Conservation (phyloP, 2,797 vertebrate genomes). For the Urocyon cinereoargenteus region DNA sequence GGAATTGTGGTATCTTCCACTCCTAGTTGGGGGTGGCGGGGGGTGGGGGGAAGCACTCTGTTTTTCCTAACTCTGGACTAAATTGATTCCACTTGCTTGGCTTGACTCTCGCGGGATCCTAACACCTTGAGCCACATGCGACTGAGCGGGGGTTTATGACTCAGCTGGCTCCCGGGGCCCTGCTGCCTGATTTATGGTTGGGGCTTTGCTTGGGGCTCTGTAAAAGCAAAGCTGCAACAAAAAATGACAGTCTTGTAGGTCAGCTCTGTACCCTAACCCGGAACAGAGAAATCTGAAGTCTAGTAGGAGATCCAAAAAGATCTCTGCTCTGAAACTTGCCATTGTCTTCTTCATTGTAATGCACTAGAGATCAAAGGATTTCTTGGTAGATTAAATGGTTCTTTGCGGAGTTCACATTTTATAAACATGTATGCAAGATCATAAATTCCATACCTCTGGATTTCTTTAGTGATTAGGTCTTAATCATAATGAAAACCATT, state of each 20-base stretch:
- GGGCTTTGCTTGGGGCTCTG: conserved; percentile 46
- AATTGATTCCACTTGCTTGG: conserved; percentile 74
- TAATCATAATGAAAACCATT: conserved; percentile 54
- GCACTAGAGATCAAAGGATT: conserved; percentile 38
- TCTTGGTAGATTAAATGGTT: conserved; percentile 53
- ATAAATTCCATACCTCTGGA: conserved; percentile 53
- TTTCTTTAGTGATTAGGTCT: conserved; percentile 51
- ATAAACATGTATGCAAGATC: conserved; percentile 62
- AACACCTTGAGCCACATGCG: conserved; percentile 64
- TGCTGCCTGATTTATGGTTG: conserved; percentile 51
- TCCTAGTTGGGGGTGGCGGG: background rate
- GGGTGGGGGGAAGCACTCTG: background rate
- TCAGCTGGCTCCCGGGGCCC: conserved; percentile 45
- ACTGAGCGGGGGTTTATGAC: conserved; percentile 54
- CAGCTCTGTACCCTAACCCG: background rate
- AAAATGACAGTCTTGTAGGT: conserved; percentile 24
- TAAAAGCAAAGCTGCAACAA: conserved; percentile 43
- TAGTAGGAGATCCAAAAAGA: background rate
- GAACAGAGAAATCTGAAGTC: conserved; percentile 20
- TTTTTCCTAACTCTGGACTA: conserved; percentile 64
- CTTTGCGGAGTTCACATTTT: conserved; percentile 42
- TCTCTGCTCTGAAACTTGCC: background rate
- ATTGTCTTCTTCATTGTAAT: background rate
- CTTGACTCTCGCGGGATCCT: conserved; percentile 27
- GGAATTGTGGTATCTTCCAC: conserved; percentile 30